These are phyloP conservation scores for Polydrusus tereticollis DNA, from an alignment of 2,888 invertebrate genomes.

Conservation along the genomic window DNA sequence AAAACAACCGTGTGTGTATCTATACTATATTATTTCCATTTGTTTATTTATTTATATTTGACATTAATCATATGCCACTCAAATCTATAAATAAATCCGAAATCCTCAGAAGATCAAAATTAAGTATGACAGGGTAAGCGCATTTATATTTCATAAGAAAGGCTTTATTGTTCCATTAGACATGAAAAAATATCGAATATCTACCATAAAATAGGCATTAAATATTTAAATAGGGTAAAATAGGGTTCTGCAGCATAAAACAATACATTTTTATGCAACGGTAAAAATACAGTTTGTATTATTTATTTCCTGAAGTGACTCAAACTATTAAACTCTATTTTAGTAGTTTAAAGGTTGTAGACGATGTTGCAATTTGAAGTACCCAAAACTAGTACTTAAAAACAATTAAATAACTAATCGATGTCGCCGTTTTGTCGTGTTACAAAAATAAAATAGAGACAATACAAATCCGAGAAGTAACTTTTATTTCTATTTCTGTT, in stretches of 20 bases:
- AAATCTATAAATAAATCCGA: neutral
- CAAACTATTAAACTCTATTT: too few species aligned
- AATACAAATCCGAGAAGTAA: too few species aligned
- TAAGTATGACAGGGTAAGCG: slow-evolving; percentile 11
- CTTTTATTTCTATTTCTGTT: too few species aligned
- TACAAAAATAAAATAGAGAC: too few species aligned
- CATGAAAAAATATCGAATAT: slow-evolving; percentile 4
- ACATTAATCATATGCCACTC: slow-evolving; percentile 6
- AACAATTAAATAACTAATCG: too few species aligned
- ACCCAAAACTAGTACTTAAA: too few species aligned
- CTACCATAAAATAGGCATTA: neutral
- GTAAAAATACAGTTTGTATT: too few species aligned
- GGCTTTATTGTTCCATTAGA: slow-evolving; percentile 9
- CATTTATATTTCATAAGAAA: slow-evolving; percentile 3
- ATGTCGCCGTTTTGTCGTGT: too few species aligned
- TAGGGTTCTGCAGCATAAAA: neutral
- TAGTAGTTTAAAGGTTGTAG: too few species aligned
- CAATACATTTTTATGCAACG: neutral
- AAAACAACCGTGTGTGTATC: neutral
- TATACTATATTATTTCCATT: too few species aligned
- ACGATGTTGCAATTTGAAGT: too few species aligned
- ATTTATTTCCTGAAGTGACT: too few species aligned
- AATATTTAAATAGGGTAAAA: slow-evolving; percentile 5
- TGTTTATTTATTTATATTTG: neutral
- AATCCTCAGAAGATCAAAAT: neutral